Evolutionary conservation across 2,113 vertebrate species (phyloP).

Genomic region (Poeciliopsis prolifica): DNA sequence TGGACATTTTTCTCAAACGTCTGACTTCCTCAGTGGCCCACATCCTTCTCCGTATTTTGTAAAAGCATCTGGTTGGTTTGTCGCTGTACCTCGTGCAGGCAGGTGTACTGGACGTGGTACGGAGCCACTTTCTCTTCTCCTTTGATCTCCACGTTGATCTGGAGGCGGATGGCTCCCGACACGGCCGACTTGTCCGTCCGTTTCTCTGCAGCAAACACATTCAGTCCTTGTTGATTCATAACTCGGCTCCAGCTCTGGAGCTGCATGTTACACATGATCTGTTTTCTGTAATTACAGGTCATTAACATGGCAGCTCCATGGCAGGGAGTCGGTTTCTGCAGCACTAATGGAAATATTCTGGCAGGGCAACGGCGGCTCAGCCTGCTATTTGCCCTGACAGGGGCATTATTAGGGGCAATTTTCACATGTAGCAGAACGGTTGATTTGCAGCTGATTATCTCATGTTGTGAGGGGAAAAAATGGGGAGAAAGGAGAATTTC

Average conservation of each 20-base stretch:
- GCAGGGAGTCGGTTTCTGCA: slow-evolving; percentile 34
- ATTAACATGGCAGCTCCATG: slow-evolving; percentile 59
- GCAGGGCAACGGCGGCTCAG: slow-evolving; percentile 50
- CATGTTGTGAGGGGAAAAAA: slow-evolving; percentile 33
- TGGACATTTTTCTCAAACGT: too few relatives aligned
- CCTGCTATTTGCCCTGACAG: slow-evolving; percentile 73
- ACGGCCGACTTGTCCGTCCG: slow-evolving; percentile 97
- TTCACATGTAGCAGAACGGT: slow-evolving; percentile 64
- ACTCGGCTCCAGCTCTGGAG: neutral
- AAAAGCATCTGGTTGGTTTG: neutral
- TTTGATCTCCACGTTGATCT: slow-evolving; percentile 97
- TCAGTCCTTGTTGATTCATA: slow-evolving; percentile 30
- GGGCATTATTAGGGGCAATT: slow-evolving; percentile 76
- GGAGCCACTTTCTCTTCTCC: slow-evolving; percentile 98
- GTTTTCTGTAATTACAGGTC: slow-evolving; percentile 51
- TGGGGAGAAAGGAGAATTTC: neutral
- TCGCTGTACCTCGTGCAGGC: slow-evolving; percentile 91
- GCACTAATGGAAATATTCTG: slow-evolving; percentile 37
- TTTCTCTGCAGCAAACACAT: slow-evolving; percentile 84
- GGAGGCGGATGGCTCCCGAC: slow-evolving; percentile 94
- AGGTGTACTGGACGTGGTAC: slow-evolving; percentile 95
- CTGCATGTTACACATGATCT: slow-evolving; percentile 25
- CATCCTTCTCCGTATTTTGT: neutral
- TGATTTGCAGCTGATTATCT: slow-evolving; percentile 77
- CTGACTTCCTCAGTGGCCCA: too few relatives aligned